A percentile compares a stretch with the other conserved stretches of the same genome.
Evolutionary conservation across 2,113 vertebrate genomes (phyloP).

Genomic region (Pluvialis apricaria): DNA sequence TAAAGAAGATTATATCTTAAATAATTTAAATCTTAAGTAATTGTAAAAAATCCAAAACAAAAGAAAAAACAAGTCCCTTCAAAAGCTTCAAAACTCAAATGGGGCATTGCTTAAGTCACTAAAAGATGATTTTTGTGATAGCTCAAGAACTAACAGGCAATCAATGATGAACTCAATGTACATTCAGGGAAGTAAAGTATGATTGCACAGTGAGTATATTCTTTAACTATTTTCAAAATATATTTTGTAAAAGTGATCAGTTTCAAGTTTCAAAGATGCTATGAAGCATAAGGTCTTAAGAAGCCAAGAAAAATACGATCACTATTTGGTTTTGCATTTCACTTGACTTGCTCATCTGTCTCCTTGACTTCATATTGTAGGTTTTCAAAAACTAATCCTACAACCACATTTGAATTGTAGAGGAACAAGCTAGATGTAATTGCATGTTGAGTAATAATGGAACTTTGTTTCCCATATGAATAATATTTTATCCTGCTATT

Average conservation of each 20-base stretch:
- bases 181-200: neutral
- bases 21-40: neutral
- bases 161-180: neutral
- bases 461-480: neutral
- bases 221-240: neutral
- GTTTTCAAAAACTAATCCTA: neutral
- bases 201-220: neutral
- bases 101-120: neutral
- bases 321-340: neutral
- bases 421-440: neutral
- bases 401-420: neutral
- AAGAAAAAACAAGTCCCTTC: fast-evolving
- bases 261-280: neutral
- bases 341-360: neutral
- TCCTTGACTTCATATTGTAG: neutral
- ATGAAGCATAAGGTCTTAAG: neutral
- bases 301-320: neutral
- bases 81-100: neutral
- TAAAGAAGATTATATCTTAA: neutral
- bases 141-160: neutral
- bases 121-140: neutral
- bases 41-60: neutral
- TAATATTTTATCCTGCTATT: neutral
- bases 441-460: neutral
- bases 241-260: neutral